Percentiles rank a stretch among this genome's conserved stretches.
These are phyloP conservation scores for Merodon equestris DNA, from an alignment of 2,888 invertebrate species.

Conservation along the genomic window DNA sequence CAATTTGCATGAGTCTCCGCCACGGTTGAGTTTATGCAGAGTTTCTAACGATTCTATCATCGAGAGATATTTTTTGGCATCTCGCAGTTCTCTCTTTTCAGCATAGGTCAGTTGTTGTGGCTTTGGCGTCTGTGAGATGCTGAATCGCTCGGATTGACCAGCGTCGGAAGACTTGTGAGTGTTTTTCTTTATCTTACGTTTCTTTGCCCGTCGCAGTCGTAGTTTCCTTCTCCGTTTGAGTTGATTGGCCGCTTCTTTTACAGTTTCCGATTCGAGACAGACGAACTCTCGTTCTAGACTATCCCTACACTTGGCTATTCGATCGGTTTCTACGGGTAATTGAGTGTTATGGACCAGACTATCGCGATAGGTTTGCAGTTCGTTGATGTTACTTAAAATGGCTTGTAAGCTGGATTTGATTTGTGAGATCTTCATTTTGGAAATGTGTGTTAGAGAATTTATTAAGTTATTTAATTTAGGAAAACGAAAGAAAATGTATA, in stretches of 20 bases:
- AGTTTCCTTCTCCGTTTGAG: conserved; percentile 27
- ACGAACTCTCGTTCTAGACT: conserved; percentile 26
- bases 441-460: conserved; percentile 17
- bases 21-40: conserved; percentile 58
- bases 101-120: neutral
- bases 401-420: conserved; percentile 44
- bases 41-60: conserved; percentile 24
- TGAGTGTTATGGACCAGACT: conserved; percentile 8
- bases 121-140: no score
- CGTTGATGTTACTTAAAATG: conserved; percentile 33
- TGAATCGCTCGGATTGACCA: neutral
- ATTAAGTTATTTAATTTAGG: conserved; percentile 18
- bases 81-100: conserved; percentile 24
- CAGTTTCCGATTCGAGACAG: conserved; percentile 5
- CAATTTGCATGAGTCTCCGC: conserved; percentile 53
- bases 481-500: conserved; percentile 6
- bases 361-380: conserved; percentile 37
- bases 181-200: conserved; percentile 8
- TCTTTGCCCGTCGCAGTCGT: neutral
- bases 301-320: conserved; percentile 27
- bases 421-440: conserved; percentile 62
- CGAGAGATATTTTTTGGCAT: conserved; percentile 35
- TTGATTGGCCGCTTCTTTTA: conserved; percentile 8
- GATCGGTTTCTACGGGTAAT: neutral
- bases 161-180: conserved; percentile 8